Evolutionary conservation across 1,140 invertebrate genomes (phyloP), one percentile per base, ranked within the genome.

Genomic region (Scylla paramamosain): DNA sequence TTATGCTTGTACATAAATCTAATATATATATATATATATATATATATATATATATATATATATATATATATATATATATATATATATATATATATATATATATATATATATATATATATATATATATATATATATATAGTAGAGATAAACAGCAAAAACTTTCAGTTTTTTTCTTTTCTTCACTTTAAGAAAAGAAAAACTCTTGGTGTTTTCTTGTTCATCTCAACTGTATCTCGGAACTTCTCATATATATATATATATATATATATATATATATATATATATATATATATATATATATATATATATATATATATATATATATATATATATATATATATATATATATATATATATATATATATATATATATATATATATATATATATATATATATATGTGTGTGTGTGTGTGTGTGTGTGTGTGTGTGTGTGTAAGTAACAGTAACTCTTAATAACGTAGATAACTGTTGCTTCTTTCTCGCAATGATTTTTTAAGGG

Each of bases 1-100:
- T 39, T 39, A 39, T 1, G 39, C 6, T 39, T 39, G 39, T 82
- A 82, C 28, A 82, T 82, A 82, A 3, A 82, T 82, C 16, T 8
- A 39, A 39, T 39, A 39, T 39, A 39, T 39, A 39, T 39, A 2
- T 39, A 77, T 77, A 77, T 77, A 77, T 77, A 77, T 77, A 77
- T 77, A 77, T 77, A 77, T 77, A 77, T 77, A 77, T 77, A 77
- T 77, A 77, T 77, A 77, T 77, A 77, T 77, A 77, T 77, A 77
- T 77, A 77, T 77, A 77, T 77, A 77, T 77, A 77, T 77, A 77
- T 77, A 77, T 77, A 77, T 77, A 77, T 77, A 77, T 12, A 77
- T 10, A 10, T 77, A 25, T 77, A 12, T 12, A 77, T 12, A 10
- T 77, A 10, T 77, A 12, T 77, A 77, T 77, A 25, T 12, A 77